Evolutionary conservation across 2,113 vertebrate species (phyloP), one percentile per base, ranked within the genome.

Genomic region (Pleuronectes platessa): DNA sequence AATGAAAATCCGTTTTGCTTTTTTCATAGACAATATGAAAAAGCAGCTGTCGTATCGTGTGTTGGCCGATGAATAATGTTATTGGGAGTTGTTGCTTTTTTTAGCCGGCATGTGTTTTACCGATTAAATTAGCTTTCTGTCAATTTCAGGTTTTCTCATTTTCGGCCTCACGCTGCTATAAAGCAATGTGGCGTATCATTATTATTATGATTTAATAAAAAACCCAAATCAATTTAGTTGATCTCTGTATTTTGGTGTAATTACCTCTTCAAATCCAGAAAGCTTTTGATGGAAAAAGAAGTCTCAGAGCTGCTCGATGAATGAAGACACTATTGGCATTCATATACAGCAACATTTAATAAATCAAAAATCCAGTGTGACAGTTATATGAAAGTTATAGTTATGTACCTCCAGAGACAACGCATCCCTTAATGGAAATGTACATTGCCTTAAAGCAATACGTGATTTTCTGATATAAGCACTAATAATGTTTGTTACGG

Each of bases 171-270:
- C 42, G 1, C 58, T 49, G 61, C 64, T 58, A 35, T n/a, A 45
- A 64, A 63, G 68, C 37, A 26, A 53, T 18, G 5, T 7, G 14
- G 24, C 65, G 64, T 58, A 47, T 85, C 53, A 72, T 81, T 85
- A 73, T 86, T 58, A 58, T 69, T 83, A 75, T 86, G 11, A 56
- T 71, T 81, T n/a, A 81, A 56, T 56, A 12, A 76, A 56, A 67
- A 60, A 68, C 5, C 5, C 1, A 26, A 78, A 82, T 78, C 26
- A 59, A 70, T 85, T 61, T 14, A 58, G 20, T 54, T 70, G 12
- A 65, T 76, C 20, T 76, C 35, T 79, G 24, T 51, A 18, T 66
- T 61, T 74, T 58, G 37, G 55, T 74, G 45, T 70, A 45, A 63
- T 73, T 37, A 45, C 5, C 18, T 63, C 11, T 85, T 11, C 2